Conservation (phyloP, 2,888 invertebrate species). For the Urechis unicinctus region DNA sequence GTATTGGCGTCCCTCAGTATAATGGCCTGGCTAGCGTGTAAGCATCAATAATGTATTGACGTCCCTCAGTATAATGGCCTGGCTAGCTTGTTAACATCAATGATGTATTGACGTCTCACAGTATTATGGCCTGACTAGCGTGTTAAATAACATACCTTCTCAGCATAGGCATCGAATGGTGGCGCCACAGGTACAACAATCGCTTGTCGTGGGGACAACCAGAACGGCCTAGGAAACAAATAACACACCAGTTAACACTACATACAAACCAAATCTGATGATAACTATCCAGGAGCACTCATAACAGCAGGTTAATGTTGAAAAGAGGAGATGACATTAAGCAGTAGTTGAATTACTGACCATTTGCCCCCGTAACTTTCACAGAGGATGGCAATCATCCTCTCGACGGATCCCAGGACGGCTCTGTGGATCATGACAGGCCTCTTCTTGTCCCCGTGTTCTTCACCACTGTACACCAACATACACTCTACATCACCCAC, state of each 20-base stretch:
- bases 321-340: too few species aligned
- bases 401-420: conserved; percentile 91
- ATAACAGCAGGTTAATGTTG: not conserved
- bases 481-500: too few species aligned
- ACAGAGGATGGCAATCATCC: conserved; percentile 95
- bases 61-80: too few species aligned
- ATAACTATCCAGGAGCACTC: not conserved
- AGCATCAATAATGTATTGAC: too few species aligned
- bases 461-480: conserved; percentile 12
- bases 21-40: too few species aligned
- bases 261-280: not conserved
- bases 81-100: too few species aligned
- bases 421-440: conserved; percentile 99
- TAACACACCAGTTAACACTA: too few species aligned
- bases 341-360: conserved; percentile 46
- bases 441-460: conserved; percentile 56
- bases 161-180: conserved; percentile 80
- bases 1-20: too few species aligned
- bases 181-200: conserved; percentile 90
- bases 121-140: too few species aligned
- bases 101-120: too few species aligned
- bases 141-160: conserved; percentile 62
- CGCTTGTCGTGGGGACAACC: conserved; percentile 91
- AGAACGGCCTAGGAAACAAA: conserved; percentile 67
- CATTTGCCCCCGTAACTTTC: conserved; percentile 98